A percentile compares a stretch with the other conserved stretches of the same genome.
phyloP scores from a whole-genome alignment of 2,113 vertebrate species.

The Hemichromis elongatus region DNA sequence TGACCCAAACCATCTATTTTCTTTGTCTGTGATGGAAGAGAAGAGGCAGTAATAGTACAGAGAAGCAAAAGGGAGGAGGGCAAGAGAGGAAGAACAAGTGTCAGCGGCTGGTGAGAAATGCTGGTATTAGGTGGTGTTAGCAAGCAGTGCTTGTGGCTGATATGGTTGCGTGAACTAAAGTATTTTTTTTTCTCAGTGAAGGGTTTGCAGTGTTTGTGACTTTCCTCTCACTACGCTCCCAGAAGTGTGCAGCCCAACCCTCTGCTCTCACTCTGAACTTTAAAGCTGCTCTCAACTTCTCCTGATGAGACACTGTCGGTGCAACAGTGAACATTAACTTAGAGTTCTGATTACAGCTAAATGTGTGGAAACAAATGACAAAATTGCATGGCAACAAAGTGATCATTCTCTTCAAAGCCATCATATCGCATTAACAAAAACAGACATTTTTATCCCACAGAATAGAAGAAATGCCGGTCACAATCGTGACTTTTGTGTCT shows the following conservation, averaged over 20 bases:
- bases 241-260: neutral
- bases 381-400: neutral
- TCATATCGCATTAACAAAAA: neutral
- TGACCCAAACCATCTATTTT: conserved; percentile 13
- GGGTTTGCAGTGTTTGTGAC: neutral
- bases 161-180: neutral
- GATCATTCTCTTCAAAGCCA: neutral
- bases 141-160: neutral
- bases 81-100: neutral
- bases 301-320: neutral
- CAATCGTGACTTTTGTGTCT: neutral
- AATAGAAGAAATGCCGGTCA: neutral
- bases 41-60: conserved; percentile 20
- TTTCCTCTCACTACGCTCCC: neutral
- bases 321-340: neutral
- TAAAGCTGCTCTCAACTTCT: neutral
- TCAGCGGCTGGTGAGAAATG: neutral
- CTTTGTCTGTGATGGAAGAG: conserved; percentile 5
- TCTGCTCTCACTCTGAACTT: neutral
- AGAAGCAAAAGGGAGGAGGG: neutral
- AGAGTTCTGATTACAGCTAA: neutral
- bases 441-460: neutral
- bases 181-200: neutral
- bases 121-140: neutral
- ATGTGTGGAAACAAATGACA: neutral